Percentiles rank a stretch among this genome's conserved stretches.
These are phyloP conservation scores for Parotia lawesii DNA, from an alignment of 2,113 vertebrate genomes.

Conservation along the genomic window DNA sequence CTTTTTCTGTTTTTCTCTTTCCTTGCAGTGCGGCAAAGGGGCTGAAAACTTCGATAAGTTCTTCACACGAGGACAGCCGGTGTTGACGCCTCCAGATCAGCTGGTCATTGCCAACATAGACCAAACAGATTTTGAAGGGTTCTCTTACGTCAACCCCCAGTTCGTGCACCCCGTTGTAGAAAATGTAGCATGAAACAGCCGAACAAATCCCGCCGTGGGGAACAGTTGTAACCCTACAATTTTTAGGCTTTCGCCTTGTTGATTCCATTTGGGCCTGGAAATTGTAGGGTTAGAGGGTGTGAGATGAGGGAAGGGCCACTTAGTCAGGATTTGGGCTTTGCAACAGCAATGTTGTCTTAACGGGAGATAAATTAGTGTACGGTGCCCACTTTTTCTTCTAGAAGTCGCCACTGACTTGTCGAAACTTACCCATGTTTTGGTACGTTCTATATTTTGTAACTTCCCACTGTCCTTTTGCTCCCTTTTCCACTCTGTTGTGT, in stretches of 20 bases:
- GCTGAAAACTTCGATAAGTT: slow-evolving; percentile 99
- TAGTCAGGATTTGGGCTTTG: slow-evolving; percentile 40
- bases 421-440: slow-evolving; percentile 36
- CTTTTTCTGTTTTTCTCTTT: not conserved
- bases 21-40: slow-evolving; percentile 89
- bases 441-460: slow-evolving; percentile 49
- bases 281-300: slow-evolving; percentile 58
- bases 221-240: slow-evolving; percentile 57
- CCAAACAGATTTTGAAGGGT: slow-evolving; percentile 95
- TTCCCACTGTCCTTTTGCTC: slow-evolving; percentile 22
- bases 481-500: not conserved
- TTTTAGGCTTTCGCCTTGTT: slow-evolving; percentile 58
- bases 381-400: slow-evolving; percentile 9
- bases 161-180: slow-evolving; percentile 84
- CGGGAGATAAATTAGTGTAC: not conserved
- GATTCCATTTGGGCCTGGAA: slow-evolving; percentile 66
- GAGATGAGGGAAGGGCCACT: slow-evolving; percentile 9
- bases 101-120: slow-evolving; percentile 98
- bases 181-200: slow-evolving; percentile 82
- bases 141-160: slow-evolving; percentile 93
- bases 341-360: not conserved
- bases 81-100: slow-evolving; percentile 94
- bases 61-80: slow-evolving; percentile 93
- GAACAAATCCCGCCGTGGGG: not conserved
- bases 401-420: slow-evolving; percentile 32